Base-by-base conservation (phyloP, 2,797 vertebrate species). In the Acanthurus leucopareius region DNA sequence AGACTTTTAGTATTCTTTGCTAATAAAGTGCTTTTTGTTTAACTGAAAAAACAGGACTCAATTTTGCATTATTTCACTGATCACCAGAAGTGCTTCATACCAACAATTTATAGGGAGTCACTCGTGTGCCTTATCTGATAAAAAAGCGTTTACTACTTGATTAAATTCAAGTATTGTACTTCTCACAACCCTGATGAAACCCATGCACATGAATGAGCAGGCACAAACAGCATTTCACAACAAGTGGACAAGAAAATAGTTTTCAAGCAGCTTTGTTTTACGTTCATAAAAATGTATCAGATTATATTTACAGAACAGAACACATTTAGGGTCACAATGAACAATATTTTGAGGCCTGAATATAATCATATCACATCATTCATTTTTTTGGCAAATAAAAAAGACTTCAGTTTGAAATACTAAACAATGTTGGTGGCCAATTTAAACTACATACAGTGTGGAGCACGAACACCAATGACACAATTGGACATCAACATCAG, bases 241-340 rank as follows among this genome's bases (percentile, higher is more conserved):
- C 20, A 80, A 86, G 22, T 25, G 20, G 73, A 83, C 25, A 14
- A 64, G 56, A 49, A 71, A 80, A 72, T 45, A 6, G 35, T 68
- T 84, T 86, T 84, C 79, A 86, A 88, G 74, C 84, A 91, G 60
- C 48, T 85, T 80, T 85, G 62, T 85, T 90, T 89, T 74, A 89
- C 70, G 75, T 89, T 91, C 90, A 91, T 93, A 93, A 91, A 93
- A 93, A 93, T 91, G 88, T 92, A 72, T 91, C 73, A 73, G 69
- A 86, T 90, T 87, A 91, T 93, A 94, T 95, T 92, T 94, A 95
- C 93, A 95, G 84, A 88, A 90, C 64, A 89, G 84, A 91, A 90
- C 86, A 92, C 81, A 75, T 75, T 84, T 53, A 83, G 72, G 73
- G 72, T 92, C 85, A 92, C 85, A 86, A 88, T 78, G 48, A 85